A percentile compares a stretch with the other conserved stretches of the same genome.
Evolutionary conservation across 2,888 invertebrate species (phyloP).

Genomic region (Rhabditoides inermis): DNA sequence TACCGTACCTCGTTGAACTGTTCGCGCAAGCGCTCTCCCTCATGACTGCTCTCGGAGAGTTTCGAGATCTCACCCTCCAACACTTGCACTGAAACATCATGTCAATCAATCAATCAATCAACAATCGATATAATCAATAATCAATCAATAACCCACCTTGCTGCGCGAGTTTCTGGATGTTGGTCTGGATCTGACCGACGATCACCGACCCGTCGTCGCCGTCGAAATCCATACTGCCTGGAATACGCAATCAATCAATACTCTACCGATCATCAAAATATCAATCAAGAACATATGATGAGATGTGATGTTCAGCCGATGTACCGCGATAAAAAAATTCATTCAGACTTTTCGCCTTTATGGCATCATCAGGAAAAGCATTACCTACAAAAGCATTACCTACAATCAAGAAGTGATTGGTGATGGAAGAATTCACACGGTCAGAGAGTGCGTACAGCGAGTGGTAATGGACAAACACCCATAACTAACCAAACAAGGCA

Average conservation of each 20-base stretch:
- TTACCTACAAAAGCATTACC: no score
- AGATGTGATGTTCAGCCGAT: no score
- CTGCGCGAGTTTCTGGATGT: conserved; percentile 28
- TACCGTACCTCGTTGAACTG: conserved; percentile 24
- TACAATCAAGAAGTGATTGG: no score
- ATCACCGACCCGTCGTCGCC: conserved; percentile 23
- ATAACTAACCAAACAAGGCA: no score
- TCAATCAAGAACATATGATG: no score
- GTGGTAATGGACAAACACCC: no score
- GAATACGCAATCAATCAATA: not conserved
- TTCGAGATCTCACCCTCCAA: conserved; percentile 21
- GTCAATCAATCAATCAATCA: not conserved
- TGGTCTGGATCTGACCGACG: conserved; percentile 21
- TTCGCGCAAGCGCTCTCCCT: conserved; percentile 21
- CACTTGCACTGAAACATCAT: conserved; percentile 10
- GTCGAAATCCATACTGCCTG: conserved; percentile 28
- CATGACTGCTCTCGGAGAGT: conserved; percentile 21
- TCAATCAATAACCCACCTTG: conserved; percentile 22
- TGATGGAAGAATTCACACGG: no score
- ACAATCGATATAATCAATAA: not conserved
- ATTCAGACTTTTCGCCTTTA: no score
- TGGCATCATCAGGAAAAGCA: no score
- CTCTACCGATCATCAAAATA: no score
- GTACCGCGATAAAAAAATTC: no score
- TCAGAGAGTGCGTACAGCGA: no score